Conservation (phyloP, 2,888 invertebrate species). For the Drosophila quinaria region DNA sequence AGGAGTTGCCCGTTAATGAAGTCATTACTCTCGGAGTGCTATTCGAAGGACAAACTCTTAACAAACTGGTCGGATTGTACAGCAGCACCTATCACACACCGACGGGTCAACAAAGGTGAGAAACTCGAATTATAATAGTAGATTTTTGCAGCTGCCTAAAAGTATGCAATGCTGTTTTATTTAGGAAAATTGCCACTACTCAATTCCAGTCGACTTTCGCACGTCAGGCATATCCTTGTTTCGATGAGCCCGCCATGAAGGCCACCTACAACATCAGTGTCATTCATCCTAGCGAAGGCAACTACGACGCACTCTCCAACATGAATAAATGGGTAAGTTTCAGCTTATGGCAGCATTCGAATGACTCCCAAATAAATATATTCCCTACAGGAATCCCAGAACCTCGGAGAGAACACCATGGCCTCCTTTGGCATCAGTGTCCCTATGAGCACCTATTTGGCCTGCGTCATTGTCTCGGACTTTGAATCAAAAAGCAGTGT, state of each 20-base stretch:
- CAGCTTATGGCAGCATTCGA: accelerated
- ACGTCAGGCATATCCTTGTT: slow-evolving; percentile 97
- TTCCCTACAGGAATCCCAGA: slow-evolving; percentile 36
- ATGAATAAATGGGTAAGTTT: slow-evolving; percentile 55
- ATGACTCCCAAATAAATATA: too few relatives aligned
- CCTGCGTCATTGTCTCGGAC: slow-evolving; percentile 96
- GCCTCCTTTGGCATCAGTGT: slow-evolving; percentile 93
- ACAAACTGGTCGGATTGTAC: slow-evolving; percentile 91
- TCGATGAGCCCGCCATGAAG: slow-evolving; percentile 96
- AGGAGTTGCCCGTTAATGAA: slow-evolving; percentile 70
- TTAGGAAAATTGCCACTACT: slow-evolving; percentile 93
- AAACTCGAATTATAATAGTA: background rate
- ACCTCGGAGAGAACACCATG: slow-evolving; percentile 86
- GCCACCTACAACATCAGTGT: slow-evolving; percentile 92
- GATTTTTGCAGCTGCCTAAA: slow-evolving; percentile 27
- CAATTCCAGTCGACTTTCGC: slow-evolving; percentile 98
- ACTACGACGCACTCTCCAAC: slow-evolving; percentile 92
- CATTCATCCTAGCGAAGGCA: slow-evolving; percentile 88
- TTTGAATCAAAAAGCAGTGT: slow-evolving; percentile 87
- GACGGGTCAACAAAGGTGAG: slow-evolving; percentile 86
- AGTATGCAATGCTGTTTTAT: slow-evolving; percentile 39
- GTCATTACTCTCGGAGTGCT: slow-evolving; percentile 87
- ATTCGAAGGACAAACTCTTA: slow-evolving; percentile 89
- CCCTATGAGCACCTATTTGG: slow-evolving; percentile 97
- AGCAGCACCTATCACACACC: slow-evolving; percentile 88